A percentile compares a stretch with the other conserved stretches of the same genome.
phyloP scores from a whole-genome alignment of 1,140 invertebrate genomes.

The Psix sp. region DNA sequence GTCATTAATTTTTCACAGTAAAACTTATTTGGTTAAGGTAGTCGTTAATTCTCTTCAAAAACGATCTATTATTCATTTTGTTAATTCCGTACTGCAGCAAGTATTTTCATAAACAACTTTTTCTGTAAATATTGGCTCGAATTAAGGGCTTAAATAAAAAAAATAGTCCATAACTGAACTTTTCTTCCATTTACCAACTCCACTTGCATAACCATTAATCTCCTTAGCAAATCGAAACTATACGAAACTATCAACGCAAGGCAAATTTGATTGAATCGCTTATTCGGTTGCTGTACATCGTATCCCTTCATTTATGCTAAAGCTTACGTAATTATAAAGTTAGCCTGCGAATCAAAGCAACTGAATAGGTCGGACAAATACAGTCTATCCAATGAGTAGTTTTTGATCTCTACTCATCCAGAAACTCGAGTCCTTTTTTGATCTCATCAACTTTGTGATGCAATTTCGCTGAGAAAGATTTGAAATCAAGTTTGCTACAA shows the following conservation, averaged over 20 bases:
- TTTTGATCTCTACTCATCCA: slow-evolving; percentile 8
- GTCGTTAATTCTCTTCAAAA: too few relatives aligned
- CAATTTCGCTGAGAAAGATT: too few relatives aligned
- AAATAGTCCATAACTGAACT: slow-evolving; percentile 15
- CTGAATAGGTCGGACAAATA: slow-evolving; percentile 19
- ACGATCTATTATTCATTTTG: too few relatives aligned
- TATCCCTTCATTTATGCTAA: slow-evolving; percentile 28
- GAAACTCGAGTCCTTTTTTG: too few relatives aligned
- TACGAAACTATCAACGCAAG: slow-evolving; percentile 24
- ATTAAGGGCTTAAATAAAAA: slow-evolving; percentile 19
- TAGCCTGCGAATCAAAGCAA: slow-evolving; percentile 29
- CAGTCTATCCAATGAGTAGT: background rate
- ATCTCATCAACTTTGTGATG: too few relatives aligned
- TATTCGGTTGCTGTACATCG: slow-evolving; percentile 34
- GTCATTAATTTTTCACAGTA: too few relatives aligned
- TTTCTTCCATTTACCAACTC: slow-evolving; percentile 7
- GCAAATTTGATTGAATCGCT: slow-evolving; percentile 44
- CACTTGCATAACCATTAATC: slow-evolving; percentile 44
- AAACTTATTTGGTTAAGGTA: too few relatives aligned
- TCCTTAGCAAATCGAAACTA: slow-evolving; percentile 21
- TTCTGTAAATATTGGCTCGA: slow-evolving; percentile 15
- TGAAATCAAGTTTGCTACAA: too few relatives aligned
- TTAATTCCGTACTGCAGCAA: too few relatives aligned
- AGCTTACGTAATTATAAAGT: slow-evolving; percentile 44
- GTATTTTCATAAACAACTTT: too few relatives aligned